Evolutionary conservation across 2,797 vertebrate species (phyloP).

Genomic region (Malurus splendens): DNA sequence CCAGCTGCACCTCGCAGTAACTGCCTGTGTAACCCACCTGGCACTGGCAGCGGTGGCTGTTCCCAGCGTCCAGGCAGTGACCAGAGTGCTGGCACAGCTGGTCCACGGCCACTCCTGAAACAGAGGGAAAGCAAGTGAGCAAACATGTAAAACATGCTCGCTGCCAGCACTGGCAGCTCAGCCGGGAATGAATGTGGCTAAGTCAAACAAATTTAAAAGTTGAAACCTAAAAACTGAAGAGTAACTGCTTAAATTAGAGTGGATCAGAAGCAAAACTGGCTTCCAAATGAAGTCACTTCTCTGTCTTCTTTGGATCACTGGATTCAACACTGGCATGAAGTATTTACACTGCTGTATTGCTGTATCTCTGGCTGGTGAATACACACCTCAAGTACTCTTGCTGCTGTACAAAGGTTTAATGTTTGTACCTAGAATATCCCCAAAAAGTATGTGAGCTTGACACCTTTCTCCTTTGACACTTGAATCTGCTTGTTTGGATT

Average conservation of each 20-base stretch:
- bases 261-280: not conserved
- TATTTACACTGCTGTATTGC: not conserved
- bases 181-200: not conserved
- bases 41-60: constrained; percentile 82
- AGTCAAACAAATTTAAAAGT: rapidly evolving
- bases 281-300: not conserved
- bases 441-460: not conserved
- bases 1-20: constrained; percentile 83
- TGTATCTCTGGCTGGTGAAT: not conserved
- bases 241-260: not conserved
- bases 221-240: not conserved
- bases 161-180: not conserved
- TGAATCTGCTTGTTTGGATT: not conserved
- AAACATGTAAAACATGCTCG: rapidly evolving
- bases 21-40: constrained; percentile 85
- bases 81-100: constrained; percentile 84
- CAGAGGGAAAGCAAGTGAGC: not conserved
- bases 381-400: not conserved
- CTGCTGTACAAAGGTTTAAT: not conserved
- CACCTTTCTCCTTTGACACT: not conserved
- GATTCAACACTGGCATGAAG: not conserved
- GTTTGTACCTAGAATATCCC: not conserved
- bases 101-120: constrained; percentile 73
- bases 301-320: not conserved
- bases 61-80: constrained; percentile 74